Conservation (phyloP, 2,113 vertebrate species). For the Dicaeum eximium region DNA sequence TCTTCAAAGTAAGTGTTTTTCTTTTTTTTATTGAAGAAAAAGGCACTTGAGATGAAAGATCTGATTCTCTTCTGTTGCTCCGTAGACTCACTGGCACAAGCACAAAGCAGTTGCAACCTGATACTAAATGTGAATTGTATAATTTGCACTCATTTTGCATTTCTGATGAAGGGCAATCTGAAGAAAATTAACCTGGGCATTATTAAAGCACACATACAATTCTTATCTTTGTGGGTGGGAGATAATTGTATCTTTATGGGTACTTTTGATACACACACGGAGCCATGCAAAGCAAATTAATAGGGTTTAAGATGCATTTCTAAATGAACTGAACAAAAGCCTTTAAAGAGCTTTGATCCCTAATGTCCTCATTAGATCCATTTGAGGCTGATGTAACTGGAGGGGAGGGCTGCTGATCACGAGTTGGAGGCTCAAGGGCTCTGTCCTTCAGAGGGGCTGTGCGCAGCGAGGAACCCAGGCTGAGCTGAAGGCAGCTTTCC, state of each 20-base stretch:
- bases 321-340: constrained; percentile 1
- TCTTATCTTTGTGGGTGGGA: neutral
- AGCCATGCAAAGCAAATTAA: neutral
- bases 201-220: neutral
- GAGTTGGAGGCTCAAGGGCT: neutral
- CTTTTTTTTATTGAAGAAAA: constrained; percentile 24
- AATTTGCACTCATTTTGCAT: constrained; percentile 17
- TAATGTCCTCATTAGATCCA: constrained; percentile 3
- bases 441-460: accelerated
- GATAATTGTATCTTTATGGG: neutral
- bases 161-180: neutral
- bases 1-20: constrained; percentile 14
- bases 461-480: neutral
- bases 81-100: neutral
- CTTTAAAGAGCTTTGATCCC: constrained; percentile 39
- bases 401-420: neutral
- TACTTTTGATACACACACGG: neutral
- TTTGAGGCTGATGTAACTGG: neutral
- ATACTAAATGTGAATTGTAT: neutral
- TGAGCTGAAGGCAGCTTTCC: neutral
- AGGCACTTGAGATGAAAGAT: constrained; percentile 14
- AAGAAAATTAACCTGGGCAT: constrained; percentile 6
- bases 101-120: neutral
- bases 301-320: neutral
- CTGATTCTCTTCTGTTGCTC: neutral